Evolutionary conservation across 1,140 invertebrate genomes (phyloP), one percentile per base, ranked within the genome.

Genomic region (Trinorchestia longiramus): DNA sequence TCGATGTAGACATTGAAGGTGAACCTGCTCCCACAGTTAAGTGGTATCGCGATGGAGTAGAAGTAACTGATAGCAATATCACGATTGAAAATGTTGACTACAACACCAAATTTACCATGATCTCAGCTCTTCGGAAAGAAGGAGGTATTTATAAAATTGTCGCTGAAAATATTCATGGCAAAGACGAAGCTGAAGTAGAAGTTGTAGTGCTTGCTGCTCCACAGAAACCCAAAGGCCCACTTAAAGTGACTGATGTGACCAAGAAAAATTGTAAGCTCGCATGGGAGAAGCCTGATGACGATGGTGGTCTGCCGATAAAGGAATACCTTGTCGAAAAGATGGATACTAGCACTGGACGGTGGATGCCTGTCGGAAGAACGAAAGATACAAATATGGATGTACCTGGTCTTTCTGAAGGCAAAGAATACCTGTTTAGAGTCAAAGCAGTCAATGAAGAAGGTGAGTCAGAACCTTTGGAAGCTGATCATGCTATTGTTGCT

Each of bases 371-470:
- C 95, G 99, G 99, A 96, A 98, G 99, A 95, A 98, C 98, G 19
- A 97, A 96, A 97, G 98, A 99, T 97, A 98, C 99, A 0, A 98
- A 99, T 97, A 98, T 99, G 98, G 98, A 99, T 97, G 98, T 99
- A 53, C 99, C 99, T 97, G 99, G 99, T 92, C 98, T 99, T 91
- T 98, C 98, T 97, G 99, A 99, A 97, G 99, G 99, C 43, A 99
- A 99, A 97, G 98, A 99, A 97, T 99, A 99, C 97, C 98, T 99
- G 97, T 99, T 99, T 98, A 98, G 99, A 96, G 99, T 99, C 0
- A 99, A 99, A 97, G 99, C 99, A n/a, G 98, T 99, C 91, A 99
- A 99, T 97, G 99, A 99, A 95, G 99, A 99, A 97, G 99, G 99
- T 6, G 99, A 99, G 97, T 99, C 99, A 43, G 99, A 99, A 97